phyloP scores from a whole-genome alignment of 2,113 vertebrate species.

The Xenus cinereus region DNA sequence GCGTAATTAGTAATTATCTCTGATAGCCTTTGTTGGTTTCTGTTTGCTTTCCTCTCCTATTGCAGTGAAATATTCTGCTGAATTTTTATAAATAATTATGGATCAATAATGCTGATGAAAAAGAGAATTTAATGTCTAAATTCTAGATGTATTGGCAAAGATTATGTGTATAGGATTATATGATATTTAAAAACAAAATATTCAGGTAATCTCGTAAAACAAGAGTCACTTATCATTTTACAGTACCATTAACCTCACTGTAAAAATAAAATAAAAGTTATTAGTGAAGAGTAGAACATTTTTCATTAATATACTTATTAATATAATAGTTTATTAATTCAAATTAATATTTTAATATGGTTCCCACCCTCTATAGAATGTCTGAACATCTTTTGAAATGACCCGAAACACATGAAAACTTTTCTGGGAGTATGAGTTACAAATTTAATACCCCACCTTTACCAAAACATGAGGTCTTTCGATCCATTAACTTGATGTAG shows the following conservation, averaged over 20 bases:
- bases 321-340: background rate
- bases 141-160: background rate
- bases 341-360: background rate
- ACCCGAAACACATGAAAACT: background rate
- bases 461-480: background rate
- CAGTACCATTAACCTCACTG: background rate
- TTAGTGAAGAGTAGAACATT: background rate
- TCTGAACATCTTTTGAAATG: background rate
- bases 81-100: background rate
- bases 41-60: background rate
- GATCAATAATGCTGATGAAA: background rate
- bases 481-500: background rate
- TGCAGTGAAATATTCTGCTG: background rate
- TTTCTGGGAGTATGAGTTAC: background rate
- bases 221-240: background rate
- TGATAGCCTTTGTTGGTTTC: background rate
- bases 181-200: background rate
- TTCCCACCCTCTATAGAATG: rapidly evolving
- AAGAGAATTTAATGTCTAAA: background rate
- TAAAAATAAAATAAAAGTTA: background rate
- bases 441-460: background rate
- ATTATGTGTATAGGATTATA: background rate
- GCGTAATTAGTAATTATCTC: background rate
- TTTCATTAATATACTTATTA: background rate
- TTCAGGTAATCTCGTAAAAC: background rate